Evolutionary conservation across 2,113 vertebrate genomes (phyloP).

Genomic region (Phalacrocorax carbo): DNA sequence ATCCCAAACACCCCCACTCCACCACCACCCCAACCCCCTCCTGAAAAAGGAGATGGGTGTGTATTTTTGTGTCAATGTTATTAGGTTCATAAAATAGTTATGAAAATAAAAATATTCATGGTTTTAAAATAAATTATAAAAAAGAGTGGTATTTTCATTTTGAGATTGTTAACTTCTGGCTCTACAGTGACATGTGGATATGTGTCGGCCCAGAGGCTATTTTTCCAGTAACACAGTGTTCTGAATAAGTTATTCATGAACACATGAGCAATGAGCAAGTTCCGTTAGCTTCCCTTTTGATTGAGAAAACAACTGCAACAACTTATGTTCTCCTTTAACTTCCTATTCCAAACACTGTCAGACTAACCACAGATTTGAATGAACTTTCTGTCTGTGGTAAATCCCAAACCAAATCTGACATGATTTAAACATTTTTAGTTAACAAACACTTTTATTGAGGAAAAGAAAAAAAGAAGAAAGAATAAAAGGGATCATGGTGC

Average conservation of each 20-base stretch:
- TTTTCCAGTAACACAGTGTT: slow-evolving; percentile 1
- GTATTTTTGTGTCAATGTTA: neutral
- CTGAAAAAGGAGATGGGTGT: neutral
- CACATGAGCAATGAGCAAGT: neutral
- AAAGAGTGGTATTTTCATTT: neutral
- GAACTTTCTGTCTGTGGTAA: neutral
- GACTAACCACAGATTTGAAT: neutral
- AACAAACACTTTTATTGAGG: neutral
- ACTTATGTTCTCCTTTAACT: neutral
- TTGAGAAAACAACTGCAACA: neutral
- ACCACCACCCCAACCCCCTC: no score
- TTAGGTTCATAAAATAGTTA: neutral
- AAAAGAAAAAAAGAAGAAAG: neutral
- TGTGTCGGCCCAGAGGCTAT: neutral
- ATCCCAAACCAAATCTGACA: neutral
- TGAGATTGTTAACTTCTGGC: neutral
- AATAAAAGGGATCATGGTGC: neutral
- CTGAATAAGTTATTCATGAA: slow-evolving; percentile 2
- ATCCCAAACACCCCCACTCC: no score
- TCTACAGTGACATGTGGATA: neutral
- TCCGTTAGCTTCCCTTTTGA: neutral
- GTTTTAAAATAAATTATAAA: neutral
- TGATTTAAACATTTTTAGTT: neutral
- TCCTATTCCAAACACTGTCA: neutral
- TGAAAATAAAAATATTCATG: neutral